Percentiles rank a stretch among this genome's conserved stretches.
phyloP scores from a whole-genome alignment of 1,140 invertebrate genomes.

The Calliphora vicina region DNA sequence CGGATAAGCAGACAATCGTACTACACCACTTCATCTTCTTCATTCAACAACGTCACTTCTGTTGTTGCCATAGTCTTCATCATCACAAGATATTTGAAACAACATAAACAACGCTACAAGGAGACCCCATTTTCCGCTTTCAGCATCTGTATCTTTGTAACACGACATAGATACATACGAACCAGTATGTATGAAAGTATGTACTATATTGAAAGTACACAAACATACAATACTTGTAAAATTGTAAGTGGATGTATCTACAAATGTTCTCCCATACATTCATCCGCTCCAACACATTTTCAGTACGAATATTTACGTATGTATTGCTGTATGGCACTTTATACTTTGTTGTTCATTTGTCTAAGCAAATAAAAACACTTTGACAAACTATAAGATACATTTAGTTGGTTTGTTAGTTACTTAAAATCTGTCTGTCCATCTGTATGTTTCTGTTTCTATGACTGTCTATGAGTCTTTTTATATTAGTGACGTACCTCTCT shows the following conservation, averaged over 20 bases:
- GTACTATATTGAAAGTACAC: no score
- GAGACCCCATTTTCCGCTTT: neutral
- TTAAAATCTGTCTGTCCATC: neutral
- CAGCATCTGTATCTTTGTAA: neutral
- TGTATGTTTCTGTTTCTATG: neutral
- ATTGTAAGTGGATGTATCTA: neutral
- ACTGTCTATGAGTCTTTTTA: neutral
- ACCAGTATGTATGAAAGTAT: no score
- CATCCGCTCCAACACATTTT: neutral
- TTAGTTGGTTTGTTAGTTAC: conserved; percentile 7
- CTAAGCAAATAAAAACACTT: neutral
- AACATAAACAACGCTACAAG: neutral
- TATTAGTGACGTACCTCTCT: neutral
- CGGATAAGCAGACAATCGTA: neutral
- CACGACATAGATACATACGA: no score
- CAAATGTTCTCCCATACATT: neutral
- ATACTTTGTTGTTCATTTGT: conserved; percentile 1
- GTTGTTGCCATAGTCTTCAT: neutral
- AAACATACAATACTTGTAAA: neutral
- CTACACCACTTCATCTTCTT: neutral
- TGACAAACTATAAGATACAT: conserved; percentile 8
- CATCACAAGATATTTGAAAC: neutral
- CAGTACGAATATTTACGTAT: no score
- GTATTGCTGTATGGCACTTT: neutral
- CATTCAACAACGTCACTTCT: neutral